phyloP scores from a whole-genome alignment of 2,797 vertebrate species.

The Alca torda region DNA sequence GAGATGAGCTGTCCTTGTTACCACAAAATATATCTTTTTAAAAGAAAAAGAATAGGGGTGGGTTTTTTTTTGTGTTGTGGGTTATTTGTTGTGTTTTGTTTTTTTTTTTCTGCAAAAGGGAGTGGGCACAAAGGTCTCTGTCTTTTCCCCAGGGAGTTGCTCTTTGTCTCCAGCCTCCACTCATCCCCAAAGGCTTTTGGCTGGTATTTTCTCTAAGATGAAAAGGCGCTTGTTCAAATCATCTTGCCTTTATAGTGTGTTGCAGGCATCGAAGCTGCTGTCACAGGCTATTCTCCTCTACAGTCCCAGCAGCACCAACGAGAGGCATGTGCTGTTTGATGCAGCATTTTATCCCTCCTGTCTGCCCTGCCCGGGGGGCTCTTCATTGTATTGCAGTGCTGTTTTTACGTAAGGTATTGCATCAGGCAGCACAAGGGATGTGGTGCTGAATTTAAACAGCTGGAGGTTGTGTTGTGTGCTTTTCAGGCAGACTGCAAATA shows the following conservation, averaged over 20 bases:
- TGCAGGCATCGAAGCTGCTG: neutral
- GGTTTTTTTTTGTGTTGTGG: neutral
- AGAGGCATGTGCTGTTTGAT: neutral
- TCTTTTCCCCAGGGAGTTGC: neutral
- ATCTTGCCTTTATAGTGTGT: neutral
- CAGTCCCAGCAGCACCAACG: neutral
- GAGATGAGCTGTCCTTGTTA: neutral
- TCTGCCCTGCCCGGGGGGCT: neutral
- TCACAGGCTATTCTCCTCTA: neutral
- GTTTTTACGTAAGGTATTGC: neutral
- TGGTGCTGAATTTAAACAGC: constrained; percentile 10
- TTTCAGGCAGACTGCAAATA: neutral
- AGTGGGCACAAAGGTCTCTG: neutral
- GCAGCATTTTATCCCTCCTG: neutral
- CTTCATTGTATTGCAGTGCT: neutral
- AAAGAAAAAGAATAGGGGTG: neutral
- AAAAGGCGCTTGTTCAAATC: neutral
- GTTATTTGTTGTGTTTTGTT: too few relatives aligned
- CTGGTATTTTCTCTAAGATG: neutral
- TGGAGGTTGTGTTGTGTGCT: neutral
- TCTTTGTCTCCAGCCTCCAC: neutral
- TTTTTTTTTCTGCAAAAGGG: too few relatives aligned
- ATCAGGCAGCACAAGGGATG: neutral
- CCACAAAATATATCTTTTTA: neutral
- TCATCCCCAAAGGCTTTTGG: neutral